Percentiles rank a stretch among this genome's conserved stretches.
Evolutionary conservation across 92 coral and sea anemone species (phyloP).

Genomic region (Palythoa grandis): DNA sequence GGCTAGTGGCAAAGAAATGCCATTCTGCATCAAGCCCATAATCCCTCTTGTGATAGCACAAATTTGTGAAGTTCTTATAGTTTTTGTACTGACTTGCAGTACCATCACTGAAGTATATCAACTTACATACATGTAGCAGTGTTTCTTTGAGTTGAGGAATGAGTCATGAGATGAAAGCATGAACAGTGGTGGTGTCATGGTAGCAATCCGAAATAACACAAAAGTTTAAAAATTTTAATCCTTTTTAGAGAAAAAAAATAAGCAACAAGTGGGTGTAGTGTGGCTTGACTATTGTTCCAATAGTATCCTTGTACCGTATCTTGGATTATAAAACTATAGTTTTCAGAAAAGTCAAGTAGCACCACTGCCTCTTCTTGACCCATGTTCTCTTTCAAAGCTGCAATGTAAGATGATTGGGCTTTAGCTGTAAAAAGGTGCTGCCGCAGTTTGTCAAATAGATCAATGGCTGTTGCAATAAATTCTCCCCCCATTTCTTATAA

Average conservation of each 20-base stretch:
- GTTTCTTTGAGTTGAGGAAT: conserved; percentile 6
- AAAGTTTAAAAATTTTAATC: neutral
- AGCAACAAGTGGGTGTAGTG: conserved; percentile 30
- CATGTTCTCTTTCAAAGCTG: conserved; percentile 7
- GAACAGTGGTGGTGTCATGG: conserved; percentile 46
- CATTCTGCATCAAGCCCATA: conserved; percentile 11
- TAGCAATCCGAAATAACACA: too few relatives aligned
- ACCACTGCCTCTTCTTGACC: neutral
- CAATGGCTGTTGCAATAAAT: neutral
- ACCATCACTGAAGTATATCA: conserved; percentile 19
- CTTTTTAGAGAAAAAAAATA: neutral
- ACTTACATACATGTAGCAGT: neutral
- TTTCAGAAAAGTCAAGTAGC: conserved; percentile 36
- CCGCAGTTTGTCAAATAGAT: neutral
- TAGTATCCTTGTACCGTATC: conserved; percentile 37
- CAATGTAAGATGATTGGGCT: conserved; percentile 12
- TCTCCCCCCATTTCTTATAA: conserved; percentile 32
- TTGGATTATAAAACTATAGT: conserved; percentile 30
- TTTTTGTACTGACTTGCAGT: neutral
- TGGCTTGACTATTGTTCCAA: too few relatives aligned
- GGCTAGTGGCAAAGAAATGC: conserved; percentile 19
- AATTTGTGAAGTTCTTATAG: neutral
- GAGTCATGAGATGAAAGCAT: conserved; percentile 25
- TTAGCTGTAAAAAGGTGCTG: conserved; percentile 19
- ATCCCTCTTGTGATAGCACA: neutral